Base-by-base conservation (phyloP, 2,113 vertebrate species). In the Syngnathoides biaculeatus region DNA sequence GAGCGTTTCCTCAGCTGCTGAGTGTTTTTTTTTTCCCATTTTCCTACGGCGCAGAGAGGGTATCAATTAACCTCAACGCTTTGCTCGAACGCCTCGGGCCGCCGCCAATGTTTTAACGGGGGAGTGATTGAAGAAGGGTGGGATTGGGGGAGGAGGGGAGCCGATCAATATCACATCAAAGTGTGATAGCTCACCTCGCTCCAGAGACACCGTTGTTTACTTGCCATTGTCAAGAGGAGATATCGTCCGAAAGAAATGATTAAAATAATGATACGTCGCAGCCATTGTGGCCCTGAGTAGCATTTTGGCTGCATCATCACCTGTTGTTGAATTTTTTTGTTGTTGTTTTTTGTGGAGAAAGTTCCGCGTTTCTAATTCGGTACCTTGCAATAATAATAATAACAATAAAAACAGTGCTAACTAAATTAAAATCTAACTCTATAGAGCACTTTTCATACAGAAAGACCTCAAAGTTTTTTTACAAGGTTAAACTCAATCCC, bases 141-240 rank as follows among this genome's bases (percentile, higher is more conserved):
- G 75, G 73, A 69, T 64, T 67, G 74, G 73, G 77, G 78, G 69
- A 67, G 70, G 76, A 76, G 84, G 84, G 81, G 79, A 84, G 83
- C 79, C 77, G 88, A 92, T 90, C 90, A 87, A 91, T 92, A 89
- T 72, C 84, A 90, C 89, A 91, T 89, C 88, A 91, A 90, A 88
- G 85, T 86, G 83, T 83, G 89, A 84, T 74, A 85, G 75, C 74
- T 88, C 81, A 89, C 89, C 82, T 84, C 85, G 73, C 83, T 79
- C 75, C 82, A 79, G 69, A 84, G 68, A 84, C 80, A 74, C 73
- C 78, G 60, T 67, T 61, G 66, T 79, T 83, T 91, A 90, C 86
- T 77, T 65, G 27, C 65, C 67, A 47, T 30, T 30, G 55, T 57
- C 55, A 30, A 30, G 55, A 57, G 55, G 55, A 57, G 6, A 30